A percentile compares a stretch with the other conserved stretches of the same genome.
phyloP scores from a whole-genome alignment of 2,888 invertebrate genomes.

The Melitaea athalia region DNA sequence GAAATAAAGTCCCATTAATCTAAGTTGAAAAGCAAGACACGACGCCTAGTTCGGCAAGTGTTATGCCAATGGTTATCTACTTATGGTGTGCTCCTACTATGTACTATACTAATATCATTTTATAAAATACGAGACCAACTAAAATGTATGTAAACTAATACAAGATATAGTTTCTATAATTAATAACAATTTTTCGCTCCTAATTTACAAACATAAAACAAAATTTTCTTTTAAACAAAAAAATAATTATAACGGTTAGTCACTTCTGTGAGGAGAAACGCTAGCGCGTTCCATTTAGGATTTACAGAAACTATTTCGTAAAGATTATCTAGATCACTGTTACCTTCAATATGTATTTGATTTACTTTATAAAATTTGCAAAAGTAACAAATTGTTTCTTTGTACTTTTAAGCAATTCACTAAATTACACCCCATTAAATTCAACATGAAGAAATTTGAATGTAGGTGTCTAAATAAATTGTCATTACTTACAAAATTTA shows the following conservation, averaged over 20 bases:
- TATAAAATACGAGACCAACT: slow-evolving; percentile 57
- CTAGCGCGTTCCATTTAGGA: slow-evolving; percentile 66
- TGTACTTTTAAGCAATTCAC: slow-evolving; percentile 88
- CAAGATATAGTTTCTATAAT: slow-evolving; percentile 63
- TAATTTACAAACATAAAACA: slow-evolving; percentile 70
- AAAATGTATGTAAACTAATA: slow-evolving; percentile 60
- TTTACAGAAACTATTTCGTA: slow-evolving; percentile 77
- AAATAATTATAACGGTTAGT: slow-evolving; percentile 52
- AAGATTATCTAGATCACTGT: slow-evolving; percentile 71
- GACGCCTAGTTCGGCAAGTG: slow-evolving; percentile 61
- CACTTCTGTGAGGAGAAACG: slow-evolving; percentile 58
- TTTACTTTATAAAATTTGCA: slow-evolving; percentile 86
- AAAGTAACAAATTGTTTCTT: slow-evolving; percentile 87
- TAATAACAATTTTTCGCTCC: slow-evolving; percentile 73
- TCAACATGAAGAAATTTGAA: slow-evolving; percentile 73
- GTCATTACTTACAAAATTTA: slow-evolving; percentile 77
- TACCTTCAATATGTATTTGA: slow-evolving; percentile 75
- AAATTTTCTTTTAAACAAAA: slow-evolving; percentile 61
- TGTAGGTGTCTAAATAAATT: slow-evolving; percentile 77
- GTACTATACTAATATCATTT: slow-evolving; percentile 60
- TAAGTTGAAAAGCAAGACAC: slow-evolving; percentile 62
- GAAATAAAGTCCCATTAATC: slow-evolving; percentile 65
- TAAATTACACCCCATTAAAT: slow-evolving; percentile 80
- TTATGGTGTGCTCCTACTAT: slow-evolving; percentile 59
- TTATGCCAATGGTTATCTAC: slow-evolving; percentile 61